Conservation (phyloP, 2,797 vertebrate genomes). For the Lophius americanus region DNA sequence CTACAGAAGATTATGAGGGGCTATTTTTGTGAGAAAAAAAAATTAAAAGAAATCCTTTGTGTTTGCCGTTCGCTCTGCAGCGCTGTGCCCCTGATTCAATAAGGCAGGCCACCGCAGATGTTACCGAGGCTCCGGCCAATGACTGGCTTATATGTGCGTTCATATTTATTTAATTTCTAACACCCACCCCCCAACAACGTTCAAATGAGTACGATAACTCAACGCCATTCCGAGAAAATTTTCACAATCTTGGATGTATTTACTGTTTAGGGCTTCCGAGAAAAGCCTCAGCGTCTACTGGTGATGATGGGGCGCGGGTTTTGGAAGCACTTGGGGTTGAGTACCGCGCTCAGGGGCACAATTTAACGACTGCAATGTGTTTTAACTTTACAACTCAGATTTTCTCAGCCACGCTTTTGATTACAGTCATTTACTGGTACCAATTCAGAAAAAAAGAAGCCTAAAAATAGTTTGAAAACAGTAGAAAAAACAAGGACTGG, state of each 20-base stretch:
- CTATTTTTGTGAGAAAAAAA: slow-evolving; percentile 48
- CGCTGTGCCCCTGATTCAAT: slow-evolving; percentile 24
- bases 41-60: slow-evolving; percentile 43
- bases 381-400: background rate
- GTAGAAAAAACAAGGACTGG: too few species aligned
- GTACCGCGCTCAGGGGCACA: slow-evolving; percentile 11
- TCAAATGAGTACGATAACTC: slow-evolving; percentile 1
- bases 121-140: background rate
- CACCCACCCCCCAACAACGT: background rate
- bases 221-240: background rate
- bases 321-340: background rate
- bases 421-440: background rate
- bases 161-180: slow-evolving; percentile 3
- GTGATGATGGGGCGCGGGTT: slow-evolving; percentile 12
- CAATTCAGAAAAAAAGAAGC: background rate
- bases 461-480: too few species aligned
- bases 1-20: slow-evolving; percentile 50
- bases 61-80: slow-evolving; percentile 16
- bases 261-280: slow-evolving; percentile 9
- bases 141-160: background rate
- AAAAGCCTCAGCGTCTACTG: slow-evolving; percentile 11
- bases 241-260: slow-evolving; percentile 22
- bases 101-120: slow-evolving; percentile 12
- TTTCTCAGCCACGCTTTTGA: background rate
- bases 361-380: slow-evolving; percentile 1